Evolutionary conservation across 2,888 invertebrate species (phyloP).

Genomic region (Geophilus truncorum): DNA sequence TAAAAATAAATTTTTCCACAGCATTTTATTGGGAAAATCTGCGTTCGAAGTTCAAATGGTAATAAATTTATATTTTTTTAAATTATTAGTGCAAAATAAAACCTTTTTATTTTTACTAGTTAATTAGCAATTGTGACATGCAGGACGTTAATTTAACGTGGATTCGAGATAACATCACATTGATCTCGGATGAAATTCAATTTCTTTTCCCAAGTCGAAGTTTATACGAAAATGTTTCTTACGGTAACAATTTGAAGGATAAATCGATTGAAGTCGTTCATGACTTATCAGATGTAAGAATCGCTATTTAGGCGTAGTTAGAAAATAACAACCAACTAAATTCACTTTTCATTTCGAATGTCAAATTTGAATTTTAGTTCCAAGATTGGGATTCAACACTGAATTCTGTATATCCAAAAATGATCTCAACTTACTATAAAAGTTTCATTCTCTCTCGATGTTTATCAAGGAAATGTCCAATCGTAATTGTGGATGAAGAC

Average conservation of each 20-base stretch:
- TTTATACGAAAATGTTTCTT: neutral
- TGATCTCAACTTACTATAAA: neutral
- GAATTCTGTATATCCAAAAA: neutral
- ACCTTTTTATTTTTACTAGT: neutral
- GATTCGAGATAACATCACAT: neutral
- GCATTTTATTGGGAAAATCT: neutral
- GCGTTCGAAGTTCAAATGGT: neutral
- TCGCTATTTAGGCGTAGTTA: neutral
- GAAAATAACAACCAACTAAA: too few species aligned
- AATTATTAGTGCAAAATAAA: neutral
- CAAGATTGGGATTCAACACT: neutral
- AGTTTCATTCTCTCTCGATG: neutral
- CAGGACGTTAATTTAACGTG: neutral
- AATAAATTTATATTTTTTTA: neutral
- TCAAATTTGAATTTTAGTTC: neutral
- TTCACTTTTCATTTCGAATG: neutral
- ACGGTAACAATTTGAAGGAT: neutral
- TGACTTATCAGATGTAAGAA: neutral
- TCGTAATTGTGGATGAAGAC: neutral
- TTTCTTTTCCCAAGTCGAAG: neutral
- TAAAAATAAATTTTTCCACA: neutral
- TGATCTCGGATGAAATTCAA: neutral
- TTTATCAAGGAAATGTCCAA: neutral
- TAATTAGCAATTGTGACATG: neutral
- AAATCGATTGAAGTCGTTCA: neutral